Evolutionary conservation across 53 echinoderm and acorn worm species (phyloP), one percentile per base, ranked within the genome.

Genomic region (Holothuria scabra): DNA sequence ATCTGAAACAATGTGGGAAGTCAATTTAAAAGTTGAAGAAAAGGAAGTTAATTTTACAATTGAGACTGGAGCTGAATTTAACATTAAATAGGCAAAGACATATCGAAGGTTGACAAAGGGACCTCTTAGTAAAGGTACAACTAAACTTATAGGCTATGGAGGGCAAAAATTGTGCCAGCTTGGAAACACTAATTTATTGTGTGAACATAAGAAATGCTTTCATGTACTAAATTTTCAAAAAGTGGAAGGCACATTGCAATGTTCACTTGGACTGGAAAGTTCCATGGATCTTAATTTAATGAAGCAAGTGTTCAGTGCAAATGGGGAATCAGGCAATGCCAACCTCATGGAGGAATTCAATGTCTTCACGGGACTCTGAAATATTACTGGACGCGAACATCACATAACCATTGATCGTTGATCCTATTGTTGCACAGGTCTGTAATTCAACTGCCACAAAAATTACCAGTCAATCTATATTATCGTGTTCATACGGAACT

Each of bases 401-500:
- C 25, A 80, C 22, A 88, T 88, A n/a, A 69, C 32, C n/a, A n/a
- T n/a, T n/a, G n/a, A n/a, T n/a, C 10, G 30, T 91, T 37, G 83
- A 87, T 35, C 59, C 68, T 11, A 65, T 46, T 41, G 86, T 62
- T 12, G 22, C 35, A 18, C 88, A 84, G 0, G 84, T 76, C 18
- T n/a, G n/a, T n/a, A n/a, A 37, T 85, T 25, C 85, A 89, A 46
- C 49, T 85, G 56, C 89, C 89, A 4, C 12, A 81, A 5, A 89
- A 74, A 79, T 67, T 85, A 9, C 89, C 89, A 34, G 80, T 89
- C 7, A 59, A 85, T 10, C 68, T 89, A 5, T 35, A 85, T 8
- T 18, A 59, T 9, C 59, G 48, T 3, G 56, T 89, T 23, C 65
- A 62, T 60, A 59, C 16, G 7, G 79, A 84, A 79, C 67, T 84